Base-by-base conservation (phyloP, 2,797 vertebrate genomes). In the Lepus oiostolus region DNA sequence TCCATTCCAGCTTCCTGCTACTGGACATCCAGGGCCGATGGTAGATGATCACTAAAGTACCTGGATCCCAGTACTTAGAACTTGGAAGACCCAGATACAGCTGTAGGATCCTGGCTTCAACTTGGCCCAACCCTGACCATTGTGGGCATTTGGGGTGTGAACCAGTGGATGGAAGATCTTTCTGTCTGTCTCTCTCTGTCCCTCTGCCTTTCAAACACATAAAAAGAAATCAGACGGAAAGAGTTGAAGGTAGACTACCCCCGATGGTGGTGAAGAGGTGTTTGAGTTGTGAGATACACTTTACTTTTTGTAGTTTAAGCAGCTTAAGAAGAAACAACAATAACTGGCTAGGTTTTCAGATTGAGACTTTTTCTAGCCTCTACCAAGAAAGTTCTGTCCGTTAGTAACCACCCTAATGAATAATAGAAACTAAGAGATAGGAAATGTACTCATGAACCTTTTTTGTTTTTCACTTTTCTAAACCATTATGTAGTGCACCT, bases 401-500 rank as follows among this genome's bases (percentile, higher is more conserved):
- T 42, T 85, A 86, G 38, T 82, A n/a, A 68, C 79, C 12, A 35
- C 67, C 35, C 9, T 72, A 8, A 38, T 63, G 28, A 84, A 76
- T 82, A 16, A 11, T 87, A 86, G 65, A 52, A 54, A 42, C 2
- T 63, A 71, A 38, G 42, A 85, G 62, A 72, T 70, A 26, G 62
- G 21, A 92, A 94, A 86, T 95, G 4, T 88, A 32, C 58, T 47
- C 30, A 24, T 94, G 91, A 96, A 91, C 60, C 19, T 84, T 82
- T 77, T 52, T 72, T 72, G 12, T 93, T 88, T 80, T 90, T 90
- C 52, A 85, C 5, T 98, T 95, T 94, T 94, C 68, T 79, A 65
- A 86, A 96, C 72, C 96, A 63, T 97, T 84, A 93, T 98, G 5
- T 97, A 99, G 99, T 8, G 99, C 99, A 85, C 99, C 99, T 95